Base-by-base conservation (phyloP, 2,888 invertebrate species). In the Ryuthela nishihirai region DNA sequence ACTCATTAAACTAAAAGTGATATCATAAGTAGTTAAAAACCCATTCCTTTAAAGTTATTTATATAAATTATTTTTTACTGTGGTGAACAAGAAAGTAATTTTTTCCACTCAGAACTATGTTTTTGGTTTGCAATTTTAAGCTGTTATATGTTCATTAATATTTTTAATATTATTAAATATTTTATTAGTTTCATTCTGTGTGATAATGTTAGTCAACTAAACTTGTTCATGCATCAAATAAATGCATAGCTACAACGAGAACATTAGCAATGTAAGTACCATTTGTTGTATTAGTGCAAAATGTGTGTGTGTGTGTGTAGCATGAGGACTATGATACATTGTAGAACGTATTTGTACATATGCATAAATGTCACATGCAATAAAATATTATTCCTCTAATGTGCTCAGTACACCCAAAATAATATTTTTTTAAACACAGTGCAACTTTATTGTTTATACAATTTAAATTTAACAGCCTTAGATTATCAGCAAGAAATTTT, bases 191-290 rank as follows among this genome's bases (percentile, higher is more conserved):
- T 43, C 32, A 15, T 24, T 32, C 4, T 41, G 9, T 43, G 20
- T 29, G 26, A 12, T 25, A 26, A 25, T 41, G 26, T 41, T 25
- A 25, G 6, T 41, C 20, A 29, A 20, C 26, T 25, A 26, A 46
- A 47, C 38, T 41, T 29, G 36, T 34, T 42, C 40, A 47, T 58
- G 58, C 58, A 58, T 58, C 52, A 18, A 36, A 36, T 10, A n/a
- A 42, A 59, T 53, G 59, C 59, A 48, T 53, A 43, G 52, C 52
- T 52, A 59, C 59, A 59, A 59, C 59, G 59, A 59, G 59, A 59
- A 59, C 53, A 43, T 59, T 59, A 59, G 59, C 59, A 59, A 59
- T 53, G 59, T 47, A 35, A 59, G 53, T 53, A 46, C 29, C 53
- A 52, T 48, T 32, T 53, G 56, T 58, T 42, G 32, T 39, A 34